Base-by-base conservation (phyloP, 2,113 vertebrate species). In the Girardinichthys multiradiatus region DNA sequence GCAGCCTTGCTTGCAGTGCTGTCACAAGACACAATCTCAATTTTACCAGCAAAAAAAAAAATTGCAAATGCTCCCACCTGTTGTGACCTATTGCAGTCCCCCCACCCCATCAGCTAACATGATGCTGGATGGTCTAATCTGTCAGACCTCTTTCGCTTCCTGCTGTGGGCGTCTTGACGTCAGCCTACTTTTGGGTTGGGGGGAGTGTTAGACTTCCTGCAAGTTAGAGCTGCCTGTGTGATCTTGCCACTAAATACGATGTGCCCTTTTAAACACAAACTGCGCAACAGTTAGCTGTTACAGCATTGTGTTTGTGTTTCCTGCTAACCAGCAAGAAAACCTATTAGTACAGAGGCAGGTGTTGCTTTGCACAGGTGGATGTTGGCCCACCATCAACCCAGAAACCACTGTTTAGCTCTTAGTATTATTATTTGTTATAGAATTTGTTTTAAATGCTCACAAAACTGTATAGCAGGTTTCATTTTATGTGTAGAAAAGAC, bases 111-210 rank as follows among this genome's bases (percentile, higher is more conserved):
- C 28, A 24, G 29, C 28, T 58, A 24, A 54, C 35, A 24, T 61
- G 39, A 68, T 37, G 33, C 42, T 26, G 45, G 57, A 48, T 70
- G 70, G 51, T 58, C 71, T 62, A 63, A 57, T 74, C 76, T 69
- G 59, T 79, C 74, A 74, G 37, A 70, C 64, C 51, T 74, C 37
- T 28, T 76, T 84, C 39, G 82, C 80, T 87, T 90, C 85, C 86
- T 73, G 42, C 76, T 58, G 58, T 35, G 31, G 76, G 65, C 61
- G 71, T 64, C 58, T 64, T 64, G 59, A 27, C 24, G 37, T 79
- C 81, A 48, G 63, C 1, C 24, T 75, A 24, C 35, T 37, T 39
- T 45, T 35, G 31, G 13, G 48, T 17, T 11, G 4, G n/a, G 54
- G 48, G 4, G 77, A 83, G 70, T 61, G 76, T 64, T 72, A 54